phyloP scores from a whole-genome alignment of 2,113 vertebrate genomes.

The Hemiscyllium ocellatum region DNA sequence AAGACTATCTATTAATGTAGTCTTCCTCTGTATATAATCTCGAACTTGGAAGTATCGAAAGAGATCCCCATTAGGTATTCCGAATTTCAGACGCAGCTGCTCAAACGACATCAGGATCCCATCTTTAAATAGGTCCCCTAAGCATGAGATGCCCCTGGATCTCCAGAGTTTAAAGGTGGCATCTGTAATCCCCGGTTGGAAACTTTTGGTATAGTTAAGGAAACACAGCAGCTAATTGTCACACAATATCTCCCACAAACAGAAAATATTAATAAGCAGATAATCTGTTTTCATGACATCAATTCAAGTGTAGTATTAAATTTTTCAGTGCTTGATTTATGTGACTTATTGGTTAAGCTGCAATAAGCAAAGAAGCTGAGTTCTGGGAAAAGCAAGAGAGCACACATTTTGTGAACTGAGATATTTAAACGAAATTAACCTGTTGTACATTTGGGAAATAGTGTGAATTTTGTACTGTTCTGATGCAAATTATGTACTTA shows the following conservation, averaged over 20 bases:
- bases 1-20: too few species aligned
- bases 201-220: neutral
- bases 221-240: neutral
- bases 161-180: too few species aligned
- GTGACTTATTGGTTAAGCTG: neutral
- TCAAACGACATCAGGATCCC: too few species aligned
- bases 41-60: too few species aligned
- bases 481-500: neutral
- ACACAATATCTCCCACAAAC: neutral
- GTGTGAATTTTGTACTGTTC: neutral
- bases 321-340: neutral
- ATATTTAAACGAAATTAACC: neutral
- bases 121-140: too few species aligned
- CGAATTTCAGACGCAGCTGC: too few species aligned
- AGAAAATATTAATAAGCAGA: neutral
- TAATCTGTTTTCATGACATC: neutral
- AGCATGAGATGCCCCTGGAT: too few species aligned
- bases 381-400: neutral
- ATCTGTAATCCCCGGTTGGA: too few species aligned
- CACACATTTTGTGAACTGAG: neutral
- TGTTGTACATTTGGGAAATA: neutral
- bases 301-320: neutral
- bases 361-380: neutral
- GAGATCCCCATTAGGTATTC: too few species aligned
- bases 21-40: too few species aligned